A percentile compares a stretch with the other conserved stretches of the same genome.
phyloP scores from a whole-genome alignment of 2,113 vertebrate genomes.

The Mesoclemmys tuberculata region DNA sequence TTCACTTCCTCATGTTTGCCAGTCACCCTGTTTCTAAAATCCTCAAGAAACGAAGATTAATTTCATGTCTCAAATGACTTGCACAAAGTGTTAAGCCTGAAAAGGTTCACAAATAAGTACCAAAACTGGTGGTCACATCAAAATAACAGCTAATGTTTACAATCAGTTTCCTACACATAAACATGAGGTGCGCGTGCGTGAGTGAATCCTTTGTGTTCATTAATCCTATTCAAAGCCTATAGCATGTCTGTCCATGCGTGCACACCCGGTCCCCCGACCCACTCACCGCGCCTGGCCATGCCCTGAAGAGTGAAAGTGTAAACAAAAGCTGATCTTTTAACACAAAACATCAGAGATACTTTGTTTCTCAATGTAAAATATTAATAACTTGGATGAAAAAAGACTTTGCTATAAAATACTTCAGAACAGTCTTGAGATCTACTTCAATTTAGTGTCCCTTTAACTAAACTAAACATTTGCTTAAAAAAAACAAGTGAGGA shows the following conservation, averaged over 20 bases:
- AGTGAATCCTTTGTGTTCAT: slow-evolving; percentile 38
- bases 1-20: not conserved
- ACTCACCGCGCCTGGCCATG: not conserved
- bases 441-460: not conserved
- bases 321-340: slow-evolving; percentile 8
- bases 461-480: not conserved
- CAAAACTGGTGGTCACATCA: not conserved
- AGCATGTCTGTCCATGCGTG: not conserved
- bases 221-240: not conserved
- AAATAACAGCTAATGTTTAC: not conserved
- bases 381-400: not conserved
- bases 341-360: not conserved
- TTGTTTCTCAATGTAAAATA: not conserved
- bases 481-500: not conserved
- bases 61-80: too few relatives aligned
- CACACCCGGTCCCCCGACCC: not conserved
- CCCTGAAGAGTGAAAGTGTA: not conserved
- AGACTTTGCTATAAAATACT: not conserved
- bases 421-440: not conserved
- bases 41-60: not conserved
- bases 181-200: not conserved
- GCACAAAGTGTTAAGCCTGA: not conserved
- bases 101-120: not conserved
- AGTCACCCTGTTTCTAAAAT: not conserved
- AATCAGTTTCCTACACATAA: not conserved